These are phyloP conservation scores for Miniopterus natalensis DNA, from an alignment of 2,113 vertebrate genomes.

Conservation along the genomic window DNA sequence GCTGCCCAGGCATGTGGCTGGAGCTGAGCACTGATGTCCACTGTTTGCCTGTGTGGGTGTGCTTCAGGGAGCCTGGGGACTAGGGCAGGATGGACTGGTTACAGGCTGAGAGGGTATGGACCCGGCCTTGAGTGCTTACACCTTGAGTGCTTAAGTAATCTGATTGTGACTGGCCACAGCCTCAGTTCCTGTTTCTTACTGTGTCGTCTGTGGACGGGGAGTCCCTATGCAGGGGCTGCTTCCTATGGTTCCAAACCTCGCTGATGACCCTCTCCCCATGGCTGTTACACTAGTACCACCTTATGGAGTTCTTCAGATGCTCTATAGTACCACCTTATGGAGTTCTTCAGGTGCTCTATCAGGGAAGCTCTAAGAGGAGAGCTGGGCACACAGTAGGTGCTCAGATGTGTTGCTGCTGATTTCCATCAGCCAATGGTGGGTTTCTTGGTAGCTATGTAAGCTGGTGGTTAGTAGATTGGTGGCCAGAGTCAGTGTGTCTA, in stretches of 20 bases:
- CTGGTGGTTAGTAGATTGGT: neutral
- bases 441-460: neutral
- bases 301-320: neutral
- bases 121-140: rapidly evolving
- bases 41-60: neutral
- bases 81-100: neutral
- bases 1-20: neutral
- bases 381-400: too few species aligned
- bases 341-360: neutral
- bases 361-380: neutral
- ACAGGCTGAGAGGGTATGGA: neutral
- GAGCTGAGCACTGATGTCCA: neutral
- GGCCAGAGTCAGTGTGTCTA: neutral
- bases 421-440: neutral
- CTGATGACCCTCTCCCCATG: neutral
- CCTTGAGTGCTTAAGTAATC: rapidly evolving
- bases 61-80: neutral
- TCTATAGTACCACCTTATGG: neutral
- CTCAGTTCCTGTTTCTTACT: neutral
- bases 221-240: neutral
- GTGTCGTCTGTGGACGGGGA: neutral
- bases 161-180: neutral
- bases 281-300: neutral
- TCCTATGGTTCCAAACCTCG: neutral
- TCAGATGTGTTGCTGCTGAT: neutral